Percentiles rank a stretch among this genome's conserved stretches.
Conservation (phyloP, 1,140 invertebrate species). For the Tetragonula clypearis region DNA sequence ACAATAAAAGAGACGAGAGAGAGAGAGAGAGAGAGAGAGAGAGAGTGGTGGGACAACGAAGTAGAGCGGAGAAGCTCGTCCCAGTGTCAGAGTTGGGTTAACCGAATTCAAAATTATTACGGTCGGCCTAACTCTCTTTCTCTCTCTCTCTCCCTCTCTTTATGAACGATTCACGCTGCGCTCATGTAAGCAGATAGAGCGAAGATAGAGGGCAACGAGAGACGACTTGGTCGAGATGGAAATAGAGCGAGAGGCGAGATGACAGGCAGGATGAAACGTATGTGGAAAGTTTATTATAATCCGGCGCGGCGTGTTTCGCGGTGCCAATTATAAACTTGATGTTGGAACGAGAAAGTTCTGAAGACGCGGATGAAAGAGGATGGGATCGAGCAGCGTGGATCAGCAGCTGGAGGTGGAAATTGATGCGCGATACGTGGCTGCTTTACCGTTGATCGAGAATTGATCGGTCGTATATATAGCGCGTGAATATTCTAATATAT, state of each 20-base stretch:
- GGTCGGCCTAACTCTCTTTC: constrained; percentile 47
- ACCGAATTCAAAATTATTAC: constrained; percentile 68
- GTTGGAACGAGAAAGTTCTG: background rate
- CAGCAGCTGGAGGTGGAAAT: too few species aligned
- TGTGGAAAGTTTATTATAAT: constrained; percentile 29
- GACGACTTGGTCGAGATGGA: background rate
- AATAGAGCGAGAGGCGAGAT: background rate
- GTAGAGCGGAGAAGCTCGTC: constrained; percentile 51
- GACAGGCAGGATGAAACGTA: background rate
- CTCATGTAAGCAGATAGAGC: background rate
- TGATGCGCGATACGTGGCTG: background rate
- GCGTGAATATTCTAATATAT: too few species aligned
- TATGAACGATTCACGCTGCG: background rate
- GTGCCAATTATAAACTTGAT: constrained; percentile 28
- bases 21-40: too few species aligned
- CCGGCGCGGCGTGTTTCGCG: background rate
- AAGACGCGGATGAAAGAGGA: background rate
- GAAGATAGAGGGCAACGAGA: background rate
- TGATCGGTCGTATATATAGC: background rate
- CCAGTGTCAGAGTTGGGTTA: constrained; percentile 59
- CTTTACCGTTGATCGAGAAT: background rate
- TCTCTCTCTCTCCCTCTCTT: constrained; percentile 34
- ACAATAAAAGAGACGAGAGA: too few species aligned
- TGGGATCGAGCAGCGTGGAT: background rate
- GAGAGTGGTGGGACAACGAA: constrained; percentile 25